A percentile compares a stretch with the other conserved stretches of the same genome.
phyloP scores from a whole-genome alignment of 2,797 vertebrate species.

The Rhincodon typus region DNA sequence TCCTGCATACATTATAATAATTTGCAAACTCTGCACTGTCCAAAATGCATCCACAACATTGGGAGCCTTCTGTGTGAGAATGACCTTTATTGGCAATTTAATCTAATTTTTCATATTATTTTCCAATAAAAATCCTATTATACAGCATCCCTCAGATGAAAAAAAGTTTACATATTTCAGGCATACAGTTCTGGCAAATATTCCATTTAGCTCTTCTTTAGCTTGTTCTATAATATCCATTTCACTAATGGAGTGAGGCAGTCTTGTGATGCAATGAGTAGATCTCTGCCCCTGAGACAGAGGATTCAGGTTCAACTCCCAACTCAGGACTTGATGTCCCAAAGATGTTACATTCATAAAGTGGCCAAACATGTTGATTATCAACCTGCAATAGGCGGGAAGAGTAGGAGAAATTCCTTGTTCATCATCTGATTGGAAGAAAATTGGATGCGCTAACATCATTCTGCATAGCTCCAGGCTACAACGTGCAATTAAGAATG shows the following conservation, averaged over 20 bases:
- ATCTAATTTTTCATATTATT: not conserved
- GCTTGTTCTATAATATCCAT: not conserved
- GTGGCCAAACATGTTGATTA: not conserved
- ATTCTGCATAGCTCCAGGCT: too few relatives aligned
- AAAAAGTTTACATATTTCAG: not conserved
- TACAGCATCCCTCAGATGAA: not conserved
- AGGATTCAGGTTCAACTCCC: too few relatives aligned
- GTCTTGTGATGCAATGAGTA: too few relatives aligned
- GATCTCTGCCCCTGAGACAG: too few relatives aligned
- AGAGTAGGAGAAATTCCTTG: not conserved
- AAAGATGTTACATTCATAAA: too few relatives aligned
- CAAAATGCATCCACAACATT: not conserved
- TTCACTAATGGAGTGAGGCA: not conserved
- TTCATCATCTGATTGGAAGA: not conserved
- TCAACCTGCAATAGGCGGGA: not conserved
- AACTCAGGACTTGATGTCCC: too few relatives aligned
- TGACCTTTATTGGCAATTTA: not conserved
- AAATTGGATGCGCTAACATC: not conserved
- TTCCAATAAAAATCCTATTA: not conserved
- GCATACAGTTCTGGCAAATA: not conserved
- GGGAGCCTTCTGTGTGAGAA: not conserved
- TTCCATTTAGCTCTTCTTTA: not conserved
- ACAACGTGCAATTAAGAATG: not conserved
- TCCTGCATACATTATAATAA: not conserved
- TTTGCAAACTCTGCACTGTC: not conserved